phyloP scores from a whole-genome alignment of 2,797 vertebrate genomes.

The Lacerta agilis region DNA sequence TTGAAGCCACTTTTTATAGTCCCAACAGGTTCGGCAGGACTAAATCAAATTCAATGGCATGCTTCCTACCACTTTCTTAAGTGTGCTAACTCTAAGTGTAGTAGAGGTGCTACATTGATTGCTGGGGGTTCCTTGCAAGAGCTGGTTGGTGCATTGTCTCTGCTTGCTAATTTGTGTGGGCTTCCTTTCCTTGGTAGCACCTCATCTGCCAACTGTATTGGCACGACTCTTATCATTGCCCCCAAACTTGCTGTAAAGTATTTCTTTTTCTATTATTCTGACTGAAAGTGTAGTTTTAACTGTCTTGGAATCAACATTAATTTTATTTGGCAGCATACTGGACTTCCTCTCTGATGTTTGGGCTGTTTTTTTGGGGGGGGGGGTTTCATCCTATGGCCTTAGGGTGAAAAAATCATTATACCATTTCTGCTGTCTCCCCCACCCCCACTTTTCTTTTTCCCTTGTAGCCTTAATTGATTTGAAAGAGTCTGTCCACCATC shows the following conservation, averaged over 20 bases:
- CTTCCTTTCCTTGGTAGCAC: slow-evolving; percentile 55
- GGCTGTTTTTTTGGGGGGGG: no score
- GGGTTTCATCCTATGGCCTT: neutral
- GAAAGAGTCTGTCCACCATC: neutral
- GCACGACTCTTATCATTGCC: slow-evolving; percentile 56
- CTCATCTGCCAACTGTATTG: slow-evolving; percentile 62
- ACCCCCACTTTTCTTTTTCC: slow-evolving; percentile 37
- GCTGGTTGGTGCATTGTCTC: slow-evolving; percentile 55
- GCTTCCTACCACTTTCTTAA: neutral
- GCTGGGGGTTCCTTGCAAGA: slow-evolving; percentile 61
- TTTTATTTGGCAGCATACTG: slow-evolving; percentile 45
- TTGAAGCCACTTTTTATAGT: neutral
- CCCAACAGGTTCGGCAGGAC: neutral
- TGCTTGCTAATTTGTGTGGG: slow-evolving; percentile 56
- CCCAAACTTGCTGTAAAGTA: slow-evolving; percentile 45
- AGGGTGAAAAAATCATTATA: slow-evolving; percentile 24
- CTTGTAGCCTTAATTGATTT: slow-evolving; percentile 4
- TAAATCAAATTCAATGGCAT: neutral
- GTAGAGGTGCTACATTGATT: slow-evolving; percentile 54
- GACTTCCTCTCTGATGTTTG: slow-evolving; percentile 24
- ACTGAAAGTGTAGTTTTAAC: slow-evolving; percentile 51
- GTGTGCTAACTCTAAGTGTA: neutral
- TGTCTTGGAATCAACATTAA: slow-evolving; percentile 20
- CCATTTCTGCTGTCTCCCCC: neutral
- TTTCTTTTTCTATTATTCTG: slow-evolving; percentile 52